A percentile compares a stretch with the other conserved stretches of the same genome.
phyloP scores from a whole-genome alignment of 2,888 invertebrate species.

The Scotopteryx bipunctaria region DNA sequence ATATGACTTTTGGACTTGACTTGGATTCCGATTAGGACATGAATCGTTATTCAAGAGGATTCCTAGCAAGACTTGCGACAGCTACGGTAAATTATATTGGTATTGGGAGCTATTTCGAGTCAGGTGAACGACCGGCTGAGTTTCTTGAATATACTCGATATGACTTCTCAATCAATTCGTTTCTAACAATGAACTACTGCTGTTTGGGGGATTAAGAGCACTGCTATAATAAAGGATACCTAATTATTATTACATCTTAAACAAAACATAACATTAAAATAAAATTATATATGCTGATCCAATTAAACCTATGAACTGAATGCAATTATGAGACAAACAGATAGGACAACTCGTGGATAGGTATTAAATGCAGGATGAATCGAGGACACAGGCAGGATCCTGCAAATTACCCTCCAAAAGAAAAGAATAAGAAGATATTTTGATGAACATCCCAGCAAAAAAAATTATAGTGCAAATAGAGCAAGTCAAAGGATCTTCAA shows the following conservation, averaged over 20 bases:
- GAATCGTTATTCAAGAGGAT: constrained; percentile 5
- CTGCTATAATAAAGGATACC: constrained; percentile 15
- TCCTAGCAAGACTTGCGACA: constrained; percentile 18
- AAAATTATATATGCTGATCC: too few species aligned
- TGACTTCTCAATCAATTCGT: constrained; percentile 32
- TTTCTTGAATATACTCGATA: constrained; percentile 26
- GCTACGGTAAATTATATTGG: constrained; percentile 32
- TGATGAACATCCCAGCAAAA: not conserved
- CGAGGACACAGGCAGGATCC: too few species aligned
- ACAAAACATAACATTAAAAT: too few species aligned
- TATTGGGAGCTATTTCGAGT: constrained; percentile 38
- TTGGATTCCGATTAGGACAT: not conserved
- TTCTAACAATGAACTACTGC: constrained; percentile 36
- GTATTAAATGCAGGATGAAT: too few species aligned
- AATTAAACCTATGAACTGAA: too few species aligned
- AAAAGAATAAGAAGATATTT: not conserved
- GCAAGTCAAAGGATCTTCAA: constrained; percentile 26
- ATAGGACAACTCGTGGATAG: too few species aligned
- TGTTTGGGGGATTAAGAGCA: constrained; percentile 7
- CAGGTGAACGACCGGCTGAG: constrained; percentile 38
- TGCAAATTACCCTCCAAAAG: not conserved
- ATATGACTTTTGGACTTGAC: too few species aligned
- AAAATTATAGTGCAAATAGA: constrained; percentile 14
- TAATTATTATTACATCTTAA: constrained; percentile 16
- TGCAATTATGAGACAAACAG: too few species aligned